Conservation (phyloP, 1,140 invertebrate species). For the Temnothorax nylanderi region DNA sequence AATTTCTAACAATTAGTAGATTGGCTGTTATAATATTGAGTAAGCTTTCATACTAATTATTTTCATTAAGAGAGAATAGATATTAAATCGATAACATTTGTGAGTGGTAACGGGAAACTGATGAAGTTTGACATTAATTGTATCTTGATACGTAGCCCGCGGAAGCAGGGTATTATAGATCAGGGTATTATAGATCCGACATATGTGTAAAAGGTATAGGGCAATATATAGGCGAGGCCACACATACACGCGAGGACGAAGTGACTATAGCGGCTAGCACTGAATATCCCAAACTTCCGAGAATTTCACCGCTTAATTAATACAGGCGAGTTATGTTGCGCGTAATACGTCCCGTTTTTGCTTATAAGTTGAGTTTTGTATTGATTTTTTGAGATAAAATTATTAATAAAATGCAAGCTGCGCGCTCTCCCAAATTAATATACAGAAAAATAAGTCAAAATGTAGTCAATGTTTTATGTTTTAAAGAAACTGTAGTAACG, state of each 20-base stretch:
- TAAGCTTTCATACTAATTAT: neutral
- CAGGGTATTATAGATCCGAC: conserved; percentile 21
- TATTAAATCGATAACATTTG: conserved; percentile 13
- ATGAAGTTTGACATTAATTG: conserved; percentile 35
- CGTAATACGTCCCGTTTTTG: conserved; percentile 15
- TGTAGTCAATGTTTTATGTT: neutral
- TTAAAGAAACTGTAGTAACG: too few relatives aligned
- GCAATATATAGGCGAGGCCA: neutral
- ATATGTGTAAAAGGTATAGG: conserved; percentile 10
- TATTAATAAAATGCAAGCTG: neutral
- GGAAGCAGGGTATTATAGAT: conserved; percentile 11
- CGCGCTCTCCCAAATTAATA: neutral
- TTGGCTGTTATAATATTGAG: neutral
- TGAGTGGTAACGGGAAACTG: conserved; percentile 20
- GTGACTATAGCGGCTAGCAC: neutral
- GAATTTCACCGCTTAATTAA: conserved; percentile 55
- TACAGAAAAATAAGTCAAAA: conserved; percentile 10
- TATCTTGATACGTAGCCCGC: conserved; percentile 23
- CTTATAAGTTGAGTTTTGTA: neutral
- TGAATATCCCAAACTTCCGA: conserved; percentile 34
- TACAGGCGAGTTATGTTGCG: neutral
- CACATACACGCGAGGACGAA: neutral
- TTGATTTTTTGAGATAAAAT: neutral
- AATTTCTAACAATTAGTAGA: neutral
- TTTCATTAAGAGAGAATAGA: neutral